These are phyloP conservation scores for Hybognathus amarus DNA, from an alignment of 2,797 vertebrate species.

Conservation along the genomic window DNA sequence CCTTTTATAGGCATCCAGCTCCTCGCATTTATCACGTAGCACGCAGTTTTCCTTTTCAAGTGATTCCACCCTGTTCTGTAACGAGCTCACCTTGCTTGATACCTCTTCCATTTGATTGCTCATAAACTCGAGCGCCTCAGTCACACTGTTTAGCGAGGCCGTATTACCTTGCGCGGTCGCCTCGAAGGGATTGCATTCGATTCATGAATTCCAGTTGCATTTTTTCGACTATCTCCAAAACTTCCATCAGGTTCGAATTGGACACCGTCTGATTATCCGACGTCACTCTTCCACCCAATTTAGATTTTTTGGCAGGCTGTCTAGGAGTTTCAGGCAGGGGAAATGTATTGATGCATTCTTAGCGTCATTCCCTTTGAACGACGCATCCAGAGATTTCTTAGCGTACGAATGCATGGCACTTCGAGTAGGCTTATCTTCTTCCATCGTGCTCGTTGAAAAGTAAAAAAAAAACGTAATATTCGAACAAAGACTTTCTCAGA, in stretches of 20 bases:
- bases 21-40: conserved; percentile 8
- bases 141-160: conserved; percentile 1
- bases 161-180: neutral
- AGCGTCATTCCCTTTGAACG: neutral
- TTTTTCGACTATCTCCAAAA: conserved; percentile 24
- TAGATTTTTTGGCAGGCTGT: neutral
- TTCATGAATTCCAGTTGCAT: neutral
- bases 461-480: neutral
- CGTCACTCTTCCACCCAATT: neutral
- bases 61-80: neutral
- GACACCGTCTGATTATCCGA: neutral
- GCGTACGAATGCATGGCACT: neutral
- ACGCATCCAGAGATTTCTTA: neutral
- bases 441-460: neutral
- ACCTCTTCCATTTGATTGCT: conserved; percentile 15
- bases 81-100: neutral
- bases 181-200: neutral
- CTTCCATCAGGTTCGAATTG: conserved; percentile 5
- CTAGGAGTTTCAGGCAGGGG: neutral
- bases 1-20: conserved; percentile 27
- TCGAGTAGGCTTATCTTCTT: neutral
- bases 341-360: neutral
- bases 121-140: conserved; percentile 9
- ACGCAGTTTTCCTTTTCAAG: conserved; percentile 6
- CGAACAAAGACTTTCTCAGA: no score